These are phyloP conservation scores for Xanthia togata DNA, from an alignment of 2,888 invertebrate species.

Conservation along the genomic window DNA sequence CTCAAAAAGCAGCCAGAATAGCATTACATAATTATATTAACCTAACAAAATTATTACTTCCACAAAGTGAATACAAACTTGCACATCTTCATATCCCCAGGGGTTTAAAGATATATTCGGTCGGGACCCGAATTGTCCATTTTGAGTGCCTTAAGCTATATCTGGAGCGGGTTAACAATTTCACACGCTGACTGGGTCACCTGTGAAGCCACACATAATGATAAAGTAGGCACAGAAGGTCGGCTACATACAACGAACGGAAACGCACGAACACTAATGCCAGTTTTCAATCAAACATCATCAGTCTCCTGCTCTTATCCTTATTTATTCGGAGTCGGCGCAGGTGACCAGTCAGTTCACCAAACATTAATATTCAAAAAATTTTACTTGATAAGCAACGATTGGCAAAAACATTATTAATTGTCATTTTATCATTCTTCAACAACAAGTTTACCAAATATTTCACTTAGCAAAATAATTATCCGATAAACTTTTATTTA, in stretches of 20 bases:
- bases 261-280: neutral
- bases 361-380: too few relatives aligned
- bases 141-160: conserved; percentile 52
- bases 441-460: too few relatives aligned
- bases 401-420: too few relatives aligned
- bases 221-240: conserved; percentile 3
- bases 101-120: conserved; percentile 43
- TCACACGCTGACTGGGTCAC: conserved; percentile 49
- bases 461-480: too few relatives aligned
- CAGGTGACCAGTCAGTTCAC: too few relatives aligned
- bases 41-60: conserved; percentile 17
- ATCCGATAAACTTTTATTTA: too few relatives aligned
- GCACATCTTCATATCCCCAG: conserved; percentile 25
- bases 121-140: conserved; percentile 40
- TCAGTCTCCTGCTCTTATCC: too few relatives aligned
- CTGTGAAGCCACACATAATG: conserved; percentile 20
- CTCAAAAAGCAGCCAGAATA: neutral
- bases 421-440: too few relatives aligned
- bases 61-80: conserved; percentile 53
- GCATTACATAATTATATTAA: neutral
- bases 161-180: conserved; percentile 52
- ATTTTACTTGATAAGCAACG: too few relatives aligned
- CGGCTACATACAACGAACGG: neutral
- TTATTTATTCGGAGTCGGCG: too few relatives aligned
- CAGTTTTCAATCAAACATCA: too few relatives aligned